These are phyloP conservation scores for Amblyjoppa fuscipennis DNA, from an alignment of 2,888 invertebrate genomes.

Conservation along the genomic window DNA sequence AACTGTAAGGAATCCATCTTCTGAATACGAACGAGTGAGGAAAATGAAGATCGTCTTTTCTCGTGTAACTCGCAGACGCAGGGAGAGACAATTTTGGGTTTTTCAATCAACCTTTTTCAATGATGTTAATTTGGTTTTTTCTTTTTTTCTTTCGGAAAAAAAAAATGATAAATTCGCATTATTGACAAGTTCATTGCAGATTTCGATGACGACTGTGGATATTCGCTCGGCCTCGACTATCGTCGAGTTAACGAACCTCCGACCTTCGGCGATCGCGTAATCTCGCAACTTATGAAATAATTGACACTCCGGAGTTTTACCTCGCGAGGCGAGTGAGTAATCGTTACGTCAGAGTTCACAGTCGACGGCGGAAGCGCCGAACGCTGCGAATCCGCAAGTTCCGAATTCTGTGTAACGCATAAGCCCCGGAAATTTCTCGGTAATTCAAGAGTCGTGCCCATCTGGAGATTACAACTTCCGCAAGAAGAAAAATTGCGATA, in stretches of 20 bases:
- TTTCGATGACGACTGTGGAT: background rate
- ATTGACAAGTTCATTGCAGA: too few species aligned
- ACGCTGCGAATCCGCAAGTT: background rate
- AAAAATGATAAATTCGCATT: too few species aligned
- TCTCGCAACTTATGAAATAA: background rate
- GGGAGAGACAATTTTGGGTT: too few species aligned
- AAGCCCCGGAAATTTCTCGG: background rate
- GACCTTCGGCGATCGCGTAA: background rate
- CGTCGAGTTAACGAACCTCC: background rate
- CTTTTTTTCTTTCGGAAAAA: too few species aligned
- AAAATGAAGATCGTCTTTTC: too few species aligned
- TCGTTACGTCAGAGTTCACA: background rate
- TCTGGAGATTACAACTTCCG: constrained; percentile 7
- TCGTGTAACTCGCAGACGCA: too few species aligned
- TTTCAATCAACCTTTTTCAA: too few species aligned
- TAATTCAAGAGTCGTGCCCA: background rate
- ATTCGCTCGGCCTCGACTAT: background rate
- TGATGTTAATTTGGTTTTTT: too few species aligned
- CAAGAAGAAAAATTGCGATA: constrained; percentile 1
- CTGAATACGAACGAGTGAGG: too few species aligned
- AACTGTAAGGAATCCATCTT: too few species aligned
- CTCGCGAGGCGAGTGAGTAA: background rate
- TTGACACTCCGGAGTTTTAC: background rate
- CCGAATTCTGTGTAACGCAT: background rate
- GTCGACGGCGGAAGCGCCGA: background rate